Conservation (phyloP, 2,797 vertebrate species). For the Phataginus tetradactyla region DNA sequence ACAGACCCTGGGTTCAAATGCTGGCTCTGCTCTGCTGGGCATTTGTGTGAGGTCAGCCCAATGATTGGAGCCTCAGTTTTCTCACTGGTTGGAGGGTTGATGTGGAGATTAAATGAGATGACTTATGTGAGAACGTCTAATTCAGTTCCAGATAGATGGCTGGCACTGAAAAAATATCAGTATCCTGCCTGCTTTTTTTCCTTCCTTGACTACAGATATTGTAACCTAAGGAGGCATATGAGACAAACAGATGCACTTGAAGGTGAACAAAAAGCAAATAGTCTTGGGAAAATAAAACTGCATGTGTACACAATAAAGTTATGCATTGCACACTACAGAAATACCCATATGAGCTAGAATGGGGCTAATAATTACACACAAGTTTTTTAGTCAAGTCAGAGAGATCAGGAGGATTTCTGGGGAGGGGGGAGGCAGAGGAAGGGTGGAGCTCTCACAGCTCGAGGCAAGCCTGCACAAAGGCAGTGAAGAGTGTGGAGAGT, state of each 20-base stretch:
- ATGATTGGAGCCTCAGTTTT: not conserved
- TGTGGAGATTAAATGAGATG: not conserved
- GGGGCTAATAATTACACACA: not conserved
- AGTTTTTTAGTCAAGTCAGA: not conserved
- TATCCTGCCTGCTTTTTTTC: not conserved
- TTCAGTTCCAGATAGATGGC: not conserved
- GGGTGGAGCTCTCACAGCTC: fast-evolving
- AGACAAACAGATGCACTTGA: not conserved
- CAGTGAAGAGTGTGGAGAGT: not conserved
- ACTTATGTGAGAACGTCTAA: not conserved
- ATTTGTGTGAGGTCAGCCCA: not conserved
- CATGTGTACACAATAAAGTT: not conserved
- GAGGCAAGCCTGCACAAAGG: not conserved
- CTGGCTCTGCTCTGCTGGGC: not conserved
- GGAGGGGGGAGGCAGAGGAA: not conserved
- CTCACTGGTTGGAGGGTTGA: not conserved
- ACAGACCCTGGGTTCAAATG: not conserved
- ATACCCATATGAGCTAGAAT: not conserved
- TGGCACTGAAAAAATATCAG: not conserved
- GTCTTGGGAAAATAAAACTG: not conserved
- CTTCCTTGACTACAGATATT: not conserved
- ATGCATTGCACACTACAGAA: not conserved
- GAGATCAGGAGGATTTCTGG: not conserved
- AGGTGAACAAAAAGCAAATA: slow-evolving; percentile 3
- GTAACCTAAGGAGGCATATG: not conserved